Base-by-base conservation (phyloP, 2,113 vertebrate species). In the Lethenteron camtschaticum region DNA sequence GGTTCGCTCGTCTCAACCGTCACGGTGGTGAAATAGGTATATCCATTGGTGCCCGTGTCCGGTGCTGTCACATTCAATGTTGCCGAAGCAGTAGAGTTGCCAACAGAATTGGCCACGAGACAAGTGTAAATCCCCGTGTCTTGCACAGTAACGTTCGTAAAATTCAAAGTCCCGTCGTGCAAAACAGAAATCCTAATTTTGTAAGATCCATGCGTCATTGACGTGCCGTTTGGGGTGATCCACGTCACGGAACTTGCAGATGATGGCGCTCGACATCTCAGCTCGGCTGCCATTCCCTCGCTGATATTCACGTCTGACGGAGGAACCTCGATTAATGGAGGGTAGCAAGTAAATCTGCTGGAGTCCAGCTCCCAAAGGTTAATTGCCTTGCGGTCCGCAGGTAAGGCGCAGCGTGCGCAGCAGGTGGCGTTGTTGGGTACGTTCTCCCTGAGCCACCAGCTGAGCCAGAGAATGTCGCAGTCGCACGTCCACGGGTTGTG, bases 401-500 rank as follows among this genome's bases (percentile, higher is more conserved):
- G 94, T 71, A 85, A 83, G 59, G 95, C 88, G 80, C 94, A 99
- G 76, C 90, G 90, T 70, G 91, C 92, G 71, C 92, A 99, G 80
- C 94, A 96, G 57, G 88, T 95, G 57, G 90, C 96, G 75, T 96
- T 96, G 76, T 89, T 95, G 76, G 92, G 92, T 76, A 99, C 91
- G 77, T 88, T 89, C 77, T 96, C 92, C 75, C 90, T 79, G 57
- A 99, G 80, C 94, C 94, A 99, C 85, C 86, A 89, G 8, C 90
- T 83, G 14, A 99, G 82, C 94, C 94, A 99, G 73, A 99, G 84
- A 59, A 94, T 85, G 79, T 99, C 89, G 75, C 94, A 99, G 77
- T 96, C 89, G 73, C 94, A 99, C 73, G 81, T 83, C 94, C 94
- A 99, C 9, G 91, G 91, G 78, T 99, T 99, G 81, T 96, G 94